Conservation (phyloP, 2,113 vertebrate genomes). For the Gnathonemus longibarbis region DNA sequence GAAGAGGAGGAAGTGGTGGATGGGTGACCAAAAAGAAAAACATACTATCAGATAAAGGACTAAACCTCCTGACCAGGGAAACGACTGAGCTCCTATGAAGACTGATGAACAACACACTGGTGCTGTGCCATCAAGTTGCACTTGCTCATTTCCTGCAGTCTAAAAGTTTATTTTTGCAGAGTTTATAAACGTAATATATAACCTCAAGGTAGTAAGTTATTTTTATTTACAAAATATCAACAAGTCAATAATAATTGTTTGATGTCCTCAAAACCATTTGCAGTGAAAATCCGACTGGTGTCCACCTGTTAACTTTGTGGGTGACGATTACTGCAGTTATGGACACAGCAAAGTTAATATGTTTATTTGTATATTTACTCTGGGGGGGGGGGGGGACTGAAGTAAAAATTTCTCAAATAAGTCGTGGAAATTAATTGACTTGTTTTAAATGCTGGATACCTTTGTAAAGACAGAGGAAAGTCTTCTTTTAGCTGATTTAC, state of each 20-base stretch:
- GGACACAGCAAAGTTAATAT: neutral
- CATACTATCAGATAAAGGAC: neutral
- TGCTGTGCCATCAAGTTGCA: neutral
- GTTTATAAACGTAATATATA: neutral
- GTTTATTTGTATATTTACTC: neutral
- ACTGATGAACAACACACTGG: too few relatives aligned
- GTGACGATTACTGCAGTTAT: neutral
- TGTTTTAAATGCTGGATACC: neutral
- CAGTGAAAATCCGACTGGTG: neutral
- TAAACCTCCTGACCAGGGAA: neutral
- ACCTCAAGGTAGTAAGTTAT: neutral
- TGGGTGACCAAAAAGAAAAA: neutral
- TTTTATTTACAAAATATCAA: neutral
- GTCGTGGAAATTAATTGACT: neutral
- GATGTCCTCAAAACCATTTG: neutral
- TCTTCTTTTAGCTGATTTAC: neutral
- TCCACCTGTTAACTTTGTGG: neutral
- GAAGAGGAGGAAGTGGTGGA: conserved; percentile 30
- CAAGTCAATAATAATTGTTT: neutral
- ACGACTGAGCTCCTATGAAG: neutral
- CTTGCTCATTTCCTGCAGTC: neutral
- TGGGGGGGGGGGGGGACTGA: neutral
- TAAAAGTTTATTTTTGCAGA: neutral
- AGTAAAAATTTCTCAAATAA: neutral
- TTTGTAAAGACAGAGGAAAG: neutral